phyloP scores from a whole-genome alignment of 2,888 invertebrate species.

The Parapristionchus giblindavisi region DNA sequence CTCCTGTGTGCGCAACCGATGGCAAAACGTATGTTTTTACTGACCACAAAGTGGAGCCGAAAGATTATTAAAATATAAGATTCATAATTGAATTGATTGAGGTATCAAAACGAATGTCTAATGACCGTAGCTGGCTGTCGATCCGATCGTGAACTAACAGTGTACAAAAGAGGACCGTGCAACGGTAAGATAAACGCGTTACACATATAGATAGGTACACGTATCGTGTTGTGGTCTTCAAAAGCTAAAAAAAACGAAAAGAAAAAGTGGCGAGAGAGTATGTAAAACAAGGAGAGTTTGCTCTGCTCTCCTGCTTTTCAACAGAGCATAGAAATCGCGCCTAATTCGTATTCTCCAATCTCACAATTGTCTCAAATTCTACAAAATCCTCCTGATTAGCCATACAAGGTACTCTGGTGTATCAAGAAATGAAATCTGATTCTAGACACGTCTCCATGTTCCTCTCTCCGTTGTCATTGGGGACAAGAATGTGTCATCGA shows the following conservation, averaged over 20 bases:
- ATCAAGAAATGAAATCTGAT: no score
- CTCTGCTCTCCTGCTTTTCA: conserved; percentile 2
- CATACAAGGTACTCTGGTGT: no score
- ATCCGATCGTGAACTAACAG: conserved; percentile 78
- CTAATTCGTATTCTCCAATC: no score
- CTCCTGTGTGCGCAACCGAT: conserved; percentile 78
- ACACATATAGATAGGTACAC: no score
- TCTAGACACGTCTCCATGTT: conserved; percentile 71
- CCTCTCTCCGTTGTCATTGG: conserved; percentile 78
- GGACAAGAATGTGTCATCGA: conserved; percentile 79
- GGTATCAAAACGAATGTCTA: conserved; percentile 81
- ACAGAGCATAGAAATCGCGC: conserved; percentile 80
- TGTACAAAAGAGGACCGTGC: conserved; percentile 84
- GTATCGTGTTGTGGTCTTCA: background rate
- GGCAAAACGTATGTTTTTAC: conserved; percentile 70
- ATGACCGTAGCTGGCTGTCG: conserved; percentile 82
- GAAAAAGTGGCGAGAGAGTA: no score
- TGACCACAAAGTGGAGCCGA: background rate
- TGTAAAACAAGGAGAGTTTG: no score
- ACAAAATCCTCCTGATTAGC: no score
- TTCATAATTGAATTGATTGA: conserved; percentile 23
- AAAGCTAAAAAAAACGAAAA: no score
- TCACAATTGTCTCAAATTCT: no score
- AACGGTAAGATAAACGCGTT: conserved; percentile 76
- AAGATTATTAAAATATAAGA: background rate